A percentile compares a stretch with the other conserved stretches of the same genome.
These are phyloP conservation scores for Pseudomyrmex flavicornis DNA, from an alignment of 1,140 invertebrate genomes.

Conservation along the genomic window DNA sequence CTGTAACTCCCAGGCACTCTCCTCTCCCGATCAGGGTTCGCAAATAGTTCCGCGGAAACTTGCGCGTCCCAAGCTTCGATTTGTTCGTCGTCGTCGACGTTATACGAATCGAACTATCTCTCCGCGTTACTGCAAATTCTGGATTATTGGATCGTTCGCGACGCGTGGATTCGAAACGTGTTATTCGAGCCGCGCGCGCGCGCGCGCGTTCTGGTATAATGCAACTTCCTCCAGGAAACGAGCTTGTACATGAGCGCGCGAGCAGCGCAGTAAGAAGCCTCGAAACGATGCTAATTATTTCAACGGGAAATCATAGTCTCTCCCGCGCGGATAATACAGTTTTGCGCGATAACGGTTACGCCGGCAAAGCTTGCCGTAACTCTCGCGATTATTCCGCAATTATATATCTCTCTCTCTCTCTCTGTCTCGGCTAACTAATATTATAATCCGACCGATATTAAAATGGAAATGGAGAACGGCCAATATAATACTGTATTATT, in stretches of 20 bases:
- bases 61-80: constrained; percentile 2
- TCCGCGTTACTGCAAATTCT: constrained; percentile 1
- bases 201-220: background rate
- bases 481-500: constrained; percentile 33
- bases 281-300: constrained; percentile 32
- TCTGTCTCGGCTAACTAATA: constrained; percentile 12
- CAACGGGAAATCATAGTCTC: background rate
- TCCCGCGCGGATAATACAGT: background rate
- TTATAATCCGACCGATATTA: constrained; percentile 39
- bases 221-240: constrained; percentile 19
- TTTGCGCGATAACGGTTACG: constrained; percentile 22
- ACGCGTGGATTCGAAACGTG: constrained; percentile 14
- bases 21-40: background rate
- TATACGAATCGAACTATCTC: constrained; percentile 37
- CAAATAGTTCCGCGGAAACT: constrained; percentile 17
- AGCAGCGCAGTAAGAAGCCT: constrained; percentile 19
- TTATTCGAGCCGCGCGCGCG: background rate
- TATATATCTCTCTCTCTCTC: background rate
- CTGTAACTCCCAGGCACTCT: constrained; percentile 7
- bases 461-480: constrained; percentile 37
- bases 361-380: background rate
- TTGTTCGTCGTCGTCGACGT: constrained; percentile 14
- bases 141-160: background rate
- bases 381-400: constrained; percentile 38
- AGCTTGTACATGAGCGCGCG: background rate